Base-by-base conservation (phyloP, 2,113 vertebrate genomes). In the Loxodonta africana region DNA sequence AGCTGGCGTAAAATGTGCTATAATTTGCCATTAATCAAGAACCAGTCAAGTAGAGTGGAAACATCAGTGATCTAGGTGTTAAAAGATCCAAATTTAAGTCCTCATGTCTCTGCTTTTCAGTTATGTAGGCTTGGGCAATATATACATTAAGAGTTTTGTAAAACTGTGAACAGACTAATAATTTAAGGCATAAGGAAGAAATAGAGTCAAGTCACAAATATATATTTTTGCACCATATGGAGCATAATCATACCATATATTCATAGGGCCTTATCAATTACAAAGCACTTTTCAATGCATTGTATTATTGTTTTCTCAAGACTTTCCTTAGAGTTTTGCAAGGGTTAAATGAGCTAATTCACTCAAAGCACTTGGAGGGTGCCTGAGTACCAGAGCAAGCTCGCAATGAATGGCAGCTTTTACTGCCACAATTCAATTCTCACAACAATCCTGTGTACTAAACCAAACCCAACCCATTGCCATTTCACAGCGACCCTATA, bases 391-490 rank as follows among this genome's bases (percentile, higher is more conserved):
- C 48, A 82, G 11, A 71, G 41, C 63, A 26, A 71, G 57, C 0
- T 20, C 5, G 1, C 18, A 4, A 37, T 0, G 2, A 15, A 15
- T 26, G 8, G 0, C 78, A 60, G 48, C 41, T 63, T 0, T n/a
- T 25, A 30, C 17, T 63, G 17, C 2, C 18, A 11, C 7, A 30
- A 82, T 63, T 71, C 26, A 30, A n/a, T 76, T 4, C 41, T 80
- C 69, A 80, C 10, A 71, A 25, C 85, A 44, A 10, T 78, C 77
- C 41, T 69, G 5, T 51, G 30, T 21, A 6, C 23, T 53, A 57
- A 17, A 57, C 11, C 53, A 62, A 62, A 62, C 60, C 21, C 21
- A 62, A 62, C 60, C 21, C 7, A 21, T 23, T 62, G 60, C 60
- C 11, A 17, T 57, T 14, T 57, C 53, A 57, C 15, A 57, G 15